Conservation (phyloP, 2,888 invertebrate species). For the Tineola bisselliella region DNA sequence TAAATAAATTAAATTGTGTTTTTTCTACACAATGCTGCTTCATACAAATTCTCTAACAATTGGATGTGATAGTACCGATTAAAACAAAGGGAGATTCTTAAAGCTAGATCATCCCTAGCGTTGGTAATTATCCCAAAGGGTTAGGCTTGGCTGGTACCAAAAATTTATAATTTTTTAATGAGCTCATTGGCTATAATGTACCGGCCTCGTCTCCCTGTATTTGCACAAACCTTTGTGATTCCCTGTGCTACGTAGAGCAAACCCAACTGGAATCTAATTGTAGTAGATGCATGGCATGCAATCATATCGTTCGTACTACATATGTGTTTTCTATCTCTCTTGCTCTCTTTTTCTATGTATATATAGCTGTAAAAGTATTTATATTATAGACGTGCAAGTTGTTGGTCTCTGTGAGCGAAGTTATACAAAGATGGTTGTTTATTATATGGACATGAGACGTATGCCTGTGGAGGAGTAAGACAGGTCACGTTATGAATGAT, state of each 20-base stretch:
- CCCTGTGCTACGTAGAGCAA: slow-evolving; percentile 2
- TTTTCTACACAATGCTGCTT: background rate
- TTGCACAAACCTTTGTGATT: background rate
- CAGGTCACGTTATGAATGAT: background rate
- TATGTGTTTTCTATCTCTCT: background rate
- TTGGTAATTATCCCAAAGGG: slow-evolving; percentile 8
- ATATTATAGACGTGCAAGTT: background rate
- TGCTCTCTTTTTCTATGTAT: too few relatives aligned
- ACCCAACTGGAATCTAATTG: background rate
- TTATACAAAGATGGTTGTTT: background rate
- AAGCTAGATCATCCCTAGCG: slow-evolving; percentile 6
- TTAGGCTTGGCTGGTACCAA: slow-evolving; percentile 5
- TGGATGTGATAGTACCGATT: background rate
- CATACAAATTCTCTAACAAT: background rate
- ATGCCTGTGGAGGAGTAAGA: background rate
- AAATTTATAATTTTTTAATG: background rate
- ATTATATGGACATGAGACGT: background rate
- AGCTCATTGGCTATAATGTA: background rate
- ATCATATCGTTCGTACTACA: background rate
- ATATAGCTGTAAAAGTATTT: background rate
- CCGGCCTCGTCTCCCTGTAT: slow-evolving; percentile 1
- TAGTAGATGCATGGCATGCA: slow-evolving; percentile 7
- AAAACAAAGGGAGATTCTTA: slow-evolving; percentile 1
- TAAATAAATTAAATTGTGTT: background rate
- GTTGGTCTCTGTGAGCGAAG: background rate